Evolutionary conservation across 2,113 vertebrate genomes (phyloP), one percentile per base, ranked within the genome.

Genomic region (Uria lomvia): DNA sequence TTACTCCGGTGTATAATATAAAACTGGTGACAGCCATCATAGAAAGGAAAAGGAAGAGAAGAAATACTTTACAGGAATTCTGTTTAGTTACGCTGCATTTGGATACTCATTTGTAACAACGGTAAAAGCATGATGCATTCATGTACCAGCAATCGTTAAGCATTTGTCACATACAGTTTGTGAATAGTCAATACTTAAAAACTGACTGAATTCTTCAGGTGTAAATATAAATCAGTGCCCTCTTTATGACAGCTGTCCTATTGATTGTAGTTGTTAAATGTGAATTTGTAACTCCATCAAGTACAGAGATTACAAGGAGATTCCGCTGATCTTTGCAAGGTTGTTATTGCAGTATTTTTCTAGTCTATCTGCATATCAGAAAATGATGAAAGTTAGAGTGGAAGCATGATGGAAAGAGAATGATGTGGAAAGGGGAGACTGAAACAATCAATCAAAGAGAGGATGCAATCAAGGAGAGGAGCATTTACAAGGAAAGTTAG

Each of bases 211-310:
- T 63, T 86, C 36, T 82, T 67, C 36, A 93, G 43, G 38, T 88
- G 20, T 59, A 92, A 96, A 93, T 86, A 94, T 94, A 72, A 97
- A 93, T 67, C 93, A 89, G 45, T 76, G 12, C 38, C 40, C 18
- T 94, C 23, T 50, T 95, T 93, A 90, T 93, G 72, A 82, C 27
- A 96, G 68, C 73, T 93, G 49, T 95, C 36, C 56, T 95, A 53
- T 91, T 81, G 79, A 94, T 94, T 70, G 42, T 26, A 76, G 8
- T 87, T 90, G 56, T 72, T 96, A 88, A 94, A 94, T 63, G 24
- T 27, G 43, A 70, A 53, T 82, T 86, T 92, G 47, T 75, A 62
- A 81, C 26, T 86, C 47, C 49, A 62, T 86, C 85, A 81, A 74
- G 55, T 83, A 90, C 34, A 42, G 19, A 73, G 40, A 72, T 70